A percentile compares a stretch with the other conserved stretches of the same genome.
Conservation (phyloP, 2,113 vertebrate genomes). For the Gallinago jamesoni region DNA sequence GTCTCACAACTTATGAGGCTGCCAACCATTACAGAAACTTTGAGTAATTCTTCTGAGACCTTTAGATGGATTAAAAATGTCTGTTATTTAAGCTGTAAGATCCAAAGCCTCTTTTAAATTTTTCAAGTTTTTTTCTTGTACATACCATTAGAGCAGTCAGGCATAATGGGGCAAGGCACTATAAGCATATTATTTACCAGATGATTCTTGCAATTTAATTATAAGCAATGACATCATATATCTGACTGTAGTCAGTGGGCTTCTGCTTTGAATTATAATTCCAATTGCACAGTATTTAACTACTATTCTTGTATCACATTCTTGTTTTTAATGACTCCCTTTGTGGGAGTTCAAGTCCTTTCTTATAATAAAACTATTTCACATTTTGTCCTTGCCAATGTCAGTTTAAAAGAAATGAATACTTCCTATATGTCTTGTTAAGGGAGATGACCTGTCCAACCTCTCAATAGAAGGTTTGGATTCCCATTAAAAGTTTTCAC, state of each 20-base stretch:
- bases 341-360: slow-evolving; percentile 30
- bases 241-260: neutral
- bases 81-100: neutral
- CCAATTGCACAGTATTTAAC: neutral
- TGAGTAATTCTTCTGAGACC: neutral
- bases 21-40: neutral
- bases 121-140: neutral
- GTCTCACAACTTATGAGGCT: neutral
- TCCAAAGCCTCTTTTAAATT: neutral
- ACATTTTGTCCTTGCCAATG: slow-evolving; percentile 62
- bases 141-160: neutral
- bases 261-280: neutral
- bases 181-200: neutral
- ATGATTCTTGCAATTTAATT: neutral
- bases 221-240: neutral
- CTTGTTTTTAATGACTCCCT: slow-evolving; percentile 46
- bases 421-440: slow-evolving; percentile 63
- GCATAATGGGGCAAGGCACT: neutral
- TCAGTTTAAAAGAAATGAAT: slow-evolving; percentile 62
- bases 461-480: slow-evolving; percentile 56
- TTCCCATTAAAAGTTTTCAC: slow-evolving; percentile 68
- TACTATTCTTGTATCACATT: neutral
- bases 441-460: slow-evolving; percentile 59
- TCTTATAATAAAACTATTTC: slow-evolving; percentile 56
- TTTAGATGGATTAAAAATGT: neutral